phyloP scores from a whole-genome alignment of 2,797 vertebrate genomes.

The Lepilemur septentrionalis region DNA sequence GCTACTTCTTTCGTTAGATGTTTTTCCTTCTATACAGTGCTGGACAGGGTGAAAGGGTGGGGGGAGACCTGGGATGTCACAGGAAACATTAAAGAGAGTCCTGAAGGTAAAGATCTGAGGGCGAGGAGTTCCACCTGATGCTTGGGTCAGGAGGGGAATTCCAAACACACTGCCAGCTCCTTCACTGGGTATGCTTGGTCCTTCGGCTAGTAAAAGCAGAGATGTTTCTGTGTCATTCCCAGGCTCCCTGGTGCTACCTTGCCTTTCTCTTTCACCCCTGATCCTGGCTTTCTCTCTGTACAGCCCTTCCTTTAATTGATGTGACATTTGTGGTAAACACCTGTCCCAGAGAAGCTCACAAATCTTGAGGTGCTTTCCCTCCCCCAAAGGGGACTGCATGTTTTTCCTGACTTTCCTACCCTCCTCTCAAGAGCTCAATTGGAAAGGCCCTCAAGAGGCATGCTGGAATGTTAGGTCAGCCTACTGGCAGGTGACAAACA shows the following conservation, averaged over 20 bases:
- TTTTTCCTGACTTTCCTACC: slow-evolving; percentile 73
- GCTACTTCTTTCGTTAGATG: slow-evolving; percentile 70
- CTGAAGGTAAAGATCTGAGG: slow-evolving; percentile 49
- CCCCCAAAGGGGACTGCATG: slow-evolving; percentile 70
- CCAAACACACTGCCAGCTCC: slow-evolving; percentile 60
- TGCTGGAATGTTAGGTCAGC: slow-evolving; percentile 59
- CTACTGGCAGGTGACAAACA: slow-evolving; percentile 53
- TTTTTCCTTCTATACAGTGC: slow-evolving; percentile 53
- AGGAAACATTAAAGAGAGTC: slow-evolving; percentile 44
- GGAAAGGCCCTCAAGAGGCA: slow-evolving; percentile 77
- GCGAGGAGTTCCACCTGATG: slow-evolving; percentile 70
- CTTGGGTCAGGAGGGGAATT: slow-evolving; percentile 71
- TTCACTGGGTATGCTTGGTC: slow-evolving; percentile 53
- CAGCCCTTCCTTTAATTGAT: slow-evolving; percentile 68
- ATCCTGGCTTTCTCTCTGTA: slow-evolving; percentile 58
- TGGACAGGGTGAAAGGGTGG: slow-evolving; percentile 65
- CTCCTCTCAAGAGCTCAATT: slow-evolving; percentile 57
- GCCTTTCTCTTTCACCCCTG: slow-evolving; percentile 74
- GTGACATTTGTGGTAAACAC: slow-evolving; percentile 72
- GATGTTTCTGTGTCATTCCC: slow-evolving; percentile 65
- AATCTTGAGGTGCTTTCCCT: slow-evolving; percentile 74
- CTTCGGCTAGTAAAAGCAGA: slow-evolving; percentile 58
- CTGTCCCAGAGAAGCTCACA: slow-evolving; percentile 71
- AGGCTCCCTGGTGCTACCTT: slow-evolving; percentile 67
- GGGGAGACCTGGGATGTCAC: slow-evolving; percentile 65